These are phyloP conservation scores for Trinectes maculatus DNA, from an alignment of 2,113 vertebrate genomes.

Conservation along the genomic window DNA sequence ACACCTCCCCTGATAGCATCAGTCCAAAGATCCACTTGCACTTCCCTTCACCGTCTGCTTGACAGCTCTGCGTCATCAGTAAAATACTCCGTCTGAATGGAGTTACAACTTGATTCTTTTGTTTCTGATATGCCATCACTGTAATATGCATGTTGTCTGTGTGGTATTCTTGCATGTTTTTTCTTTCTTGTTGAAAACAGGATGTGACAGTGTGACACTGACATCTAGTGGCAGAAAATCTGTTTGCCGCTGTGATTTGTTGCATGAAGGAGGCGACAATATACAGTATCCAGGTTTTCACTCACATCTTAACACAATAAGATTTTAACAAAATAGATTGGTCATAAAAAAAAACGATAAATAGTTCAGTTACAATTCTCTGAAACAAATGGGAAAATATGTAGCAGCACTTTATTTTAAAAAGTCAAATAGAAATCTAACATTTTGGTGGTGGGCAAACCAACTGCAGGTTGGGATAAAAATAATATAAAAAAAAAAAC, in stretches of 20 bases:
- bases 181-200: background rate
- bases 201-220: slow-evolving; percentile 57
- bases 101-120: background rate
- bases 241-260: background rate
- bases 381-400: slow-evolving; percentile 86
- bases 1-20: background rate
- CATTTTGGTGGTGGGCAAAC: slow-evolving; percentile 70
- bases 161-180: background rate
- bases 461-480: slow-evolving; percentile 41
- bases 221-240: slow-evolving; percentile 72
- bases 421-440: slow-evolving; percentile 63
- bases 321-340: no score
- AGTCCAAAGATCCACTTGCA: background rate
- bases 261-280: background rate
- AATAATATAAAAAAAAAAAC: slow-evolving; percentile 31
- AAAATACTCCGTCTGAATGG: background rate
- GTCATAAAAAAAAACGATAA: no score
- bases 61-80: background rate
- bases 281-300: no score
- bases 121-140: background rate
- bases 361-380: slow-evolving; percentile 52
- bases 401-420: slow-evolving; percentile 90
- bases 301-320: no score
- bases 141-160: background rate
- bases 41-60: background rate